Base-by-base conservation (phyloP, 2,113 vertebrate species). In the Pelvicachromis taeniatus region DNA sequence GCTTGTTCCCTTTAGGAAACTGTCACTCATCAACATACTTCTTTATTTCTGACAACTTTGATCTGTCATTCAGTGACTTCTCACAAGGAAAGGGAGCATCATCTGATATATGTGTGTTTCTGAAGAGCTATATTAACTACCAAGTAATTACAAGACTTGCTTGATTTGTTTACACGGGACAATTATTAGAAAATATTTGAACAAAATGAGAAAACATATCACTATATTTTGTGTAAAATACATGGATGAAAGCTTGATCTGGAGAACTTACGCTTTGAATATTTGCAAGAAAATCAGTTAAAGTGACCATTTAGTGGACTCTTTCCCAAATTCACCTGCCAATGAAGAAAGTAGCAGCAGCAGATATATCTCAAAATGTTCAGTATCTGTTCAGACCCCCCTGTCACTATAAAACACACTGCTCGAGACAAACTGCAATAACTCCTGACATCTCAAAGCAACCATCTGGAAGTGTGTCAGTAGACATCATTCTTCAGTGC, bases 41-140 rank as follows among this genome's bases (percentile, higher is more conserved):
- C 31, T 33, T 33, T 80, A 61, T 83, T 61, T 61, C 31, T 68
- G 52, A 21, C 48, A 50, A 77, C 85, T 90, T 80, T 77, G 79
- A 80, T 80, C 75, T 21, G 16, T n/a, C 31, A 45, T 75, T 84
- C 35, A 87, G 68, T 79, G 59, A 61, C 31, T 73, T 56, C 35
- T 80, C 56, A 26, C 87, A 48, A 50, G 5, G 21, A 56, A 42
- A n/a, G 40, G 61, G 77, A 83, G 19, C 6, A 63, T 0, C 33
- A 38, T 38, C 6, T 65, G 59, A n/a, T 35, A 35, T n/a, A 61
- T 21, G 10, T 42, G 38, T 0, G 65, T 70, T 70, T 14, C 12
- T 14, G 42, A 14, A 45, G 14, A 45, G 42, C 42, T 14, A 33
- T 33, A 33, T 33, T 33, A 33, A 33, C 7, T 33, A 33, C 33